Conservation (phyloP, 2,113 vertebrate species). For the Brevimyrus niger region DNA sequence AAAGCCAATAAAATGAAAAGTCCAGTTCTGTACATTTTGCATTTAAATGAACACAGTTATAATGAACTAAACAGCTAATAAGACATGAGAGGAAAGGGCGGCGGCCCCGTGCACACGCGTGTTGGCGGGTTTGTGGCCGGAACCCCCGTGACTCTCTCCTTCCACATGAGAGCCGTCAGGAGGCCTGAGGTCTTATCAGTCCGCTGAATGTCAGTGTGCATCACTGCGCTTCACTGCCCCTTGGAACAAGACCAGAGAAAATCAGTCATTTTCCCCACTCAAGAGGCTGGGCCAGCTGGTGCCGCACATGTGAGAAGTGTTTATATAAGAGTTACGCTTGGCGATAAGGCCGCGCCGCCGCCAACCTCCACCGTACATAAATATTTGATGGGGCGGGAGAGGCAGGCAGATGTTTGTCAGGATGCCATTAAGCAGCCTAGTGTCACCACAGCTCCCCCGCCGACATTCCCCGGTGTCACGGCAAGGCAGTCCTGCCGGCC, state of each 20-base stretch:
- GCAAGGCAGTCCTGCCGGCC: background rate
- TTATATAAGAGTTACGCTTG: slow-evolving; percentile 83
- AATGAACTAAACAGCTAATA: background rate
- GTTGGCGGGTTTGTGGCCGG: background rate
- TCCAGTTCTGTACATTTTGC: background rate
- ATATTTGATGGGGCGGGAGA: slow-evolving; percentile 71
- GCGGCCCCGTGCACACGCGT: background rate
- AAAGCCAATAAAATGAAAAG: background rate
- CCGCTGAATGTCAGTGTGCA: slow-evolving; percentile 42
- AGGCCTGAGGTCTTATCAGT: background rate
- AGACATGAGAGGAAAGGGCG: background rate
- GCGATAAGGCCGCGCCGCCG: slow-evolving; percentile 66
- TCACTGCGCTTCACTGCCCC: slow-evolving; percentile 58
- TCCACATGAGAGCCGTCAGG: background rate
- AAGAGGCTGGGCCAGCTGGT: slow-evolving; percentile 63
- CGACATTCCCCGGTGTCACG: background rate
- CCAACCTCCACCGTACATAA: slow-evolving; percentile 81
- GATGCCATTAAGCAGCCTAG: slow-evolving; percentile 85
- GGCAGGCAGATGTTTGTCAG: slow-evolving; percentile 87
- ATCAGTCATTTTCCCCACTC: slow-evolving; percentile 56
- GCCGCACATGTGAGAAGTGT: slow-evolving; percentile 62
- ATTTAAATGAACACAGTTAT: background rate
- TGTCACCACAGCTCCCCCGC: slow-evolving; percentile 31
- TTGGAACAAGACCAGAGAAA: slow-evolving; percentile 33
- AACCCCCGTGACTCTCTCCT: background rate